Percentiles rank a stretch among this genome's conserved stretches.
Conservation (phyloP, 2,888 invertebrate species). For the Scaeva pyrastri region DNA sequence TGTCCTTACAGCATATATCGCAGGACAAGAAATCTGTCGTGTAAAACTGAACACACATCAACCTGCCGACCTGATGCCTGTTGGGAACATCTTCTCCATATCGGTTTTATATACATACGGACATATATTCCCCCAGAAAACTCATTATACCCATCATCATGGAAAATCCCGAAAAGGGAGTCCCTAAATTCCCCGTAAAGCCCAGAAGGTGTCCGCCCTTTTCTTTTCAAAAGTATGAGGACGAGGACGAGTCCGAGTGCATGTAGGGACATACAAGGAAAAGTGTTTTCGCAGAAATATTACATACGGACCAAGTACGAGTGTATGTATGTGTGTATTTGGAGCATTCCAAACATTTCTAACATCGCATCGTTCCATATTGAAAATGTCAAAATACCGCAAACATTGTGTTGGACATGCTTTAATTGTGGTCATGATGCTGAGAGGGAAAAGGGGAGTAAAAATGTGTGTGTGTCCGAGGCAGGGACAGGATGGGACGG, state of each 20-base stretch:
- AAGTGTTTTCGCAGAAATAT: slow-evolving; percentile 63
- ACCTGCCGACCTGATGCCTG: background rate
- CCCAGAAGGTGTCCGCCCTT: background rate
- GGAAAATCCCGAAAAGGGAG: background rate
- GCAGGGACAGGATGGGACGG: background rate
- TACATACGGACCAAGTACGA: no score
- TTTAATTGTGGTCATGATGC: slow-evolving; percentile 74
- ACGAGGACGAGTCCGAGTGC: no score
- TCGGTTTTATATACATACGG: background rate
- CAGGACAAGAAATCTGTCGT: background rate
- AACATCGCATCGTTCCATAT: slow-evolving; percentile 48
- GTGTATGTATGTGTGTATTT: slow-evolving; percentile 14
- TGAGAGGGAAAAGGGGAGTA: background rate
- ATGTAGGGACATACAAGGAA: background rate
- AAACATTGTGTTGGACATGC: slow-evolving; percentile 76
- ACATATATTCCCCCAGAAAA: slow-evolving; percentile 9
- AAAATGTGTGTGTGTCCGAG: no score
- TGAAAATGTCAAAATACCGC: slow-evolving; percentile 75
- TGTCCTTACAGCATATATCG: background rate
- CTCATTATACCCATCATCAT: background rate
- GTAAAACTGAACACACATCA: background rate
- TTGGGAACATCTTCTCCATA: slow-evolving; percentile 5
- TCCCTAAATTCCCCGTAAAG: background rate
- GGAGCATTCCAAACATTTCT: slow-evolving; percentile 55
- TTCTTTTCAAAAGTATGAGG: no score